Evolutionary conservation across 2,113 vertebrate species (phyloP).

Genomic region (Myodes glareolus): DNA sequence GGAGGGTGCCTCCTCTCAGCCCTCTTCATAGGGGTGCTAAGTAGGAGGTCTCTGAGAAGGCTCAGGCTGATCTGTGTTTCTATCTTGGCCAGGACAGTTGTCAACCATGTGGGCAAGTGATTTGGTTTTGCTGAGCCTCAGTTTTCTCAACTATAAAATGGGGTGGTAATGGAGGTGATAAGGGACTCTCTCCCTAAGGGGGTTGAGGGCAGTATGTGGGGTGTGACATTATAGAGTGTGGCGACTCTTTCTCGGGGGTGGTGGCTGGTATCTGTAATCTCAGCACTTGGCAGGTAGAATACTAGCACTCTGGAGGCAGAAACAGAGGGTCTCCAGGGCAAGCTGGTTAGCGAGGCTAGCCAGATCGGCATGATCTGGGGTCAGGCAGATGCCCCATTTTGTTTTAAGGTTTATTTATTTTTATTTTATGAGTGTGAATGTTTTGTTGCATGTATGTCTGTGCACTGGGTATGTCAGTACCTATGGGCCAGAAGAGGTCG

Average conservation of each 20-base stretch:
- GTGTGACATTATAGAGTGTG: rapidly evolving
- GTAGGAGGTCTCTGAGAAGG: neutral
- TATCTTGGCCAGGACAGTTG: neutral
- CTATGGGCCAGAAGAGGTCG: neutral
- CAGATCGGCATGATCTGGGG: neutral
- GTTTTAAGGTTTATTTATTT: neutral
- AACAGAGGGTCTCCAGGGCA: neutral
- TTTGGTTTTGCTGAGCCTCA: neutral
- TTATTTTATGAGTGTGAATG: neutral
- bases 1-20: neutral
- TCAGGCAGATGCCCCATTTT: neutral
- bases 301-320: neutral
- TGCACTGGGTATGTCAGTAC: neutral
- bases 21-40: neutral
- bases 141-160: neutral
- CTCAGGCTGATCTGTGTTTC: neutral
- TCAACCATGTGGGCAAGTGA: neutral
- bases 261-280: neutral
- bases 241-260: neutral
- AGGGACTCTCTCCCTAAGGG: neutral
- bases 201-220: neutral
- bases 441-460: neutral
- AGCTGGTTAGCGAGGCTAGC: neutral
- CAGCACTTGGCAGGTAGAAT: neutral
- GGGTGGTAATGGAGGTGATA: neutral